Base-by-base conservation (phyloP, 2,888 invertebrate genomes). In the Drosophila anceps region DNA sequence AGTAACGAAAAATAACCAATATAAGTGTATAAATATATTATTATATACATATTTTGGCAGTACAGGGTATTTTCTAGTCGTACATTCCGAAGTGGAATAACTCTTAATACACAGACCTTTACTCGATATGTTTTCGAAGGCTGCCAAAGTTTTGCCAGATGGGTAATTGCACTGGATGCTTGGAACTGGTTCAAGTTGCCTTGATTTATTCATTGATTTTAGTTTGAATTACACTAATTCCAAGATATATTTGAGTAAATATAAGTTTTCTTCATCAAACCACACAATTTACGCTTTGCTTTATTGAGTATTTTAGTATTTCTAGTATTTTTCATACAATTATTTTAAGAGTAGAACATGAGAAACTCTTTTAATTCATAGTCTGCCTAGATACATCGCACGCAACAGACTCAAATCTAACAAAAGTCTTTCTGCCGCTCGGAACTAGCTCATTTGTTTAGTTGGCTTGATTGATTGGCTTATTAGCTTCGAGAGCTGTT, bases 381-480 rank as follows among this genome's bases (percentile, higher is more conserved):
- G 24, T 24, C 24, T 2, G 24, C 4, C 24, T 2, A 24, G n/a
- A n/a, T n/a, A n/a, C n/a, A 24, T 24, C 24, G 24, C 24, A 24
- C 24, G 24, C 24, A 24, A 24, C 24, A 24, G 4, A 24, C 24
- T 24, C 33, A 33, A 10, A 10, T 33, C 33, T 8, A 9, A 8
- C 10, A 33, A 33, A 33, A 33, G 33, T 9, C 8, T 9, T 10
- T 1, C 33, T 33, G 33, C n/a, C 8, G 1, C 13, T 13, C 29
- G 48, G 48, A 43, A 43, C 41, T 63, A 37, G 44, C 59, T 63
- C 15, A 20, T 46, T 13, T 12, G 37, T 2, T 18, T 27, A 29
- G 63, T 27, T 20, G 35, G 10, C 29, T 29, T 44, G 35, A 50
- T 43, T 63, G 63, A 51, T 51, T 43, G 20, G 15, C 7, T n/a